These are phyloP conservation scores for Corythornis vintsioides DNA, from an alignment of 2,113 vertebrate species.

Conservation along the genomic window DNA sequence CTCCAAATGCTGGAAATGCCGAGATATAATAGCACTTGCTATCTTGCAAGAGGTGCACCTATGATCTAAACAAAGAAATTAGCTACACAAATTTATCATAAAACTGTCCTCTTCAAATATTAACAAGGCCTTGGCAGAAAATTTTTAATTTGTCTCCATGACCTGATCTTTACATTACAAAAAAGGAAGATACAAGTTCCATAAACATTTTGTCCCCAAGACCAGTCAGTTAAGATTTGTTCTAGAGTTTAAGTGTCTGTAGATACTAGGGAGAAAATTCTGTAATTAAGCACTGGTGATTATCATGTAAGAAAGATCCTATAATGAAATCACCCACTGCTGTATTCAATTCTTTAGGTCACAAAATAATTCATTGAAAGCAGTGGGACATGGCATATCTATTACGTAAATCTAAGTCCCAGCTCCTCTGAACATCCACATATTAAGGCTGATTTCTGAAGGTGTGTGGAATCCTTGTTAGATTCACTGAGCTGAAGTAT, in stretches of 20 bases:
- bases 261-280: neutral
- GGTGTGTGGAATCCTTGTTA: neutral
- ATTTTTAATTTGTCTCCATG: neutral
- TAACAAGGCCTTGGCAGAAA: neutral
- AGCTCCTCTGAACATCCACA: neutral
- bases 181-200: neutral
- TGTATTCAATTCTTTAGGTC: neutral
- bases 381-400: neutral
- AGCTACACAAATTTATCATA: neutral
- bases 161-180: neutral
- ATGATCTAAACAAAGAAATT: neutral
- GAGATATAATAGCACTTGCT: neutral
- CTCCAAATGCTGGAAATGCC: neutral
- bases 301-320: neutral
- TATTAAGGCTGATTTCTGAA: neutral
- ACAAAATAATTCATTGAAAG: neutral
- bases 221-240: neutral
- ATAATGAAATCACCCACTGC: neutral
- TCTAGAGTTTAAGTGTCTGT: neutral
- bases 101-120: neutral
- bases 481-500: neutral
- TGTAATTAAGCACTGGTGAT: neutral
- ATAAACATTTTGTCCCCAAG: neutral
- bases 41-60: neutral
- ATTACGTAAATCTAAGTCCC: neutral